A percentile compares a stretch with the other conserved stretches of the same genome.
Evolutionary conservation across 2,888 invertebrate species (phyloP).

Genomic region (Dasysyrphus tricinctus): DNA sequence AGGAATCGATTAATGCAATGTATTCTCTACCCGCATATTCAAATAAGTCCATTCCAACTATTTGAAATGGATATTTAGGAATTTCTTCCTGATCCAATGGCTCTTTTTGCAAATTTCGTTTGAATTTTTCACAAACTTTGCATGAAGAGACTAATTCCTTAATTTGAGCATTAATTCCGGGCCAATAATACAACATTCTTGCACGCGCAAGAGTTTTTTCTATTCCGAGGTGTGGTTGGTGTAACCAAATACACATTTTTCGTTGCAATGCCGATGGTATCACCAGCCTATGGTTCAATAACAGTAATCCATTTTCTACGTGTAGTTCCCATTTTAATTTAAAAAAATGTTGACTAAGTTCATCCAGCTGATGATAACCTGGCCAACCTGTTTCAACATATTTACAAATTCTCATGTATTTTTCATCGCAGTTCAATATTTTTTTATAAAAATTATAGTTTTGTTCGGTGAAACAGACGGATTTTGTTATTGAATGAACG

Average conservation of each 20-base stretch:
- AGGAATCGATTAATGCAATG: too few species aligned
- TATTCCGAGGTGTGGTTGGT: conserved; percentile 78
- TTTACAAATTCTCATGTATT: conserved; percentile 6
- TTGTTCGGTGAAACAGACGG: conserved; percentile 49
- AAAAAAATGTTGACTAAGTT: conserved; percentile 39
- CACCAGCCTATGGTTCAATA: conserved; percentile 48
- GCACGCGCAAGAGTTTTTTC: conserved; percentile 76
- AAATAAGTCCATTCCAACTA: neutral
- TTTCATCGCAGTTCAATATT: conserved; percentile 11
- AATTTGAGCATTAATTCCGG: conserved; percentile 43
- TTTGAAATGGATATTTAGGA: conserved; percentile 22
- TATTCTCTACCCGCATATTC: too few species aligned
- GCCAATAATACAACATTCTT: conserved; percentile 78
- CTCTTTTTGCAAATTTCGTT: conserved; percentile 40
- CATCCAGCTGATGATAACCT: conserved; percentile 46
- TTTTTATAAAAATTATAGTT: conserved; percentile 47
- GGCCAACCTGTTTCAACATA: conserved; percentile 73
- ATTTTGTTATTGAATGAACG: neutral
- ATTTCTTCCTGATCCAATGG: conserved; percentile 14
- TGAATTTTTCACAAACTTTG: conserved; percentile 25
- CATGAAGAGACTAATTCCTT: conserved; percentile 58
- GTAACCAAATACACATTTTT: conserved; percentile 68
- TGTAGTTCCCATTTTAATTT: conserved; percentile 47
- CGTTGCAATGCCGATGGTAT: conserved; percentile 62
- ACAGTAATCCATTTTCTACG: conserved; percentile 1